Base-by-base conservation (phyloP, 2,113 vertebrate species). In the Polypterus senegalus region DNA sequence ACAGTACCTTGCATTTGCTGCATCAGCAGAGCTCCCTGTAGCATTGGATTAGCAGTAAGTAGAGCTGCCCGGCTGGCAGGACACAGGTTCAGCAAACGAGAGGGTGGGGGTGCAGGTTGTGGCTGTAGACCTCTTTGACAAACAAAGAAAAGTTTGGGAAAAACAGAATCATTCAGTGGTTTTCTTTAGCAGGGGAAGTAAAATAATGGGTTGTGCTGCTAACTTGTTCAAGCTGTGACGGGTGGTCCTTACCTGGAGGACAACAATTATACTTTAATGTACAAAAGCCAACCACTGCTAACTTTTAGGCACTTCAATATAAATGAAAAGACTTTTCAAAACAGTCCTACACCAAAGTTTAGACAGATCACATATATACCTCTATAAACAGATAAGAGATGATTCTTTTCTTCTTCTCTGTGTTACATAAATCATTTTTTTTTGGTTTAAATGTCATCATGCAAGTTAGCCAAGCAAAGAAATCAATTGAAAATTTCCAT, bases 1-100 rank as follows among this genome's bases (percentile, higher is more conserved):
- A 67, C 67, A 60, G 51, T 87, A 98, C 94, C 93, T 86, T 97
- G 94, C 86, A 98, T 88, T 75, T 97, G 95, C 71, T 98, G 95
- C 87, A 97, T 88, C 60, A 97, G 81, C 69, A 97, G 72, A 60
- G 94, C 93, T 27, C 91, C 89, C 74, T 97, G 95, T 56, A 97
- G 80, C 91, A 94, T 83, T 9, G 91, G 88, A 74, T 95, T 90
- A 65, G 90, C 85, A 57, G 76, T 91, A 8, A 98, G 81, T 59
- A 97, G 84, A 1, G 91, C 81, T 0, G 89, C 83, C 48, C 93
- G 86, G 44, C 75, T 83, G 48, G 88, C 62, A 49, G 88, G 84
- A 69, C 88, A 88, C 65, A 97, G 74, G 73, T 86, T 93, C 73
- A 96, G 85, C 85, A 94, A 90, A 70, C 89, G 89, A 63, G 89